phyloP scores from a whole-genome alignment of 1,140 invertebrate genomes.

The Dicyema japonicum region DNA sequence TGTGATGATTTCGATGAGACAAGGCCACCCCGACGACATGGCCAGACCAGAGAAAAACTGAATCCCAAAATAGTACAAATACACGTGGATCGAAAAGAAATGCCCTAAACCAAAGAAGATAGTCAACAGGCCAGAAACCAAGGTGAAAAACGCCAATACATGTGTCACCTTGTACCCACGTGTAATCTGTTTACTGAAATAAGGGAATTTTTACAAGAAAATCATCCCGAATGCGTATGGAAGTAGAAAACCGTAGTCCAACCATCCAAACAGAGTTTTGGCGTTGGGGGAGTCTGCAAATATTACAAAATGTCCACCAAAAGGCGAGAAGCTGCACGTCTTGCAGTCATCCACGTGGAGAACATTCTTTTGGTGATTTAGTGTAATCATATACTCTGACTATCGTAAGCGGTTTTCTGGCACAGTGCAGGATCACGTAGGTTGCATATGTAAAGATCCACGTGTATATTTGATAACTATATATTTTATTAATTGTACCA shows the following conservation, averaged over 20 bases:
- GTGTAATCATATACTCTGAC: too few species aligned
- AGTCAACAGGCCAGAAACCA: neutral
- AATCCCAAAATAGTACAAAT: conserved; percentile 5
- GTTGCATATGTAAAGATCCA: too few species aligned
- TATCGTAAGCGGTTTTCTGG: too few species aligned
- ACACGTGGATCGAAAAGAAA: conserved; percentile 2
- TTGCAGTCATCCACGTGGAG: too few species aligned
- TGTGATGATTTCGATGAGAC: conserved; percentile 57
- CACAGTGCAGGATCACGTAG: too few species aligned
- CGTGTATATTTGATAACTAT: too few species aligned
- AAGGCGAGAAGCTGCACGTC: too few species aligned
- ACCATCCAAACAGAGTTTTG: conserved; percentile 45
- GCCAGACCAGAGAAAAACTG: conserved; percentile 43
- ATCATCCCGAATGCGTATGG: conserved; percentile 75
- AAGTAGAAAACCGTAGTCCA: conserved; percentile 67
- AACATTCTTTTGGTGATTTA: too few species aligned
- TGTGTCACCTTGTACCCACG: neutral
- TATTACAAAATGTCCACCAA: too few species aligned
- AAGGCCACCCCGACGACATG: conserved; percentile 64
- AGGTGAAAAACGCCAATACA: neutral
- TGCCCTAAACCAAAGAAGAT: conserved; percentile 2
- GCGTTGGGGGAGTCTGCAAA: too few species aligned
- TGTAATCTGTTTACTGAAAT: neutral
- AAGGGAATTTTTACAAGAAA: conserved; percentile 25
- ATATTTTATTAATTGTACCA: too few species aligned